Base-by-base conservation (phyloP, 2,888 invertebrate species). In the Ornithoptera priamus region DNA sequence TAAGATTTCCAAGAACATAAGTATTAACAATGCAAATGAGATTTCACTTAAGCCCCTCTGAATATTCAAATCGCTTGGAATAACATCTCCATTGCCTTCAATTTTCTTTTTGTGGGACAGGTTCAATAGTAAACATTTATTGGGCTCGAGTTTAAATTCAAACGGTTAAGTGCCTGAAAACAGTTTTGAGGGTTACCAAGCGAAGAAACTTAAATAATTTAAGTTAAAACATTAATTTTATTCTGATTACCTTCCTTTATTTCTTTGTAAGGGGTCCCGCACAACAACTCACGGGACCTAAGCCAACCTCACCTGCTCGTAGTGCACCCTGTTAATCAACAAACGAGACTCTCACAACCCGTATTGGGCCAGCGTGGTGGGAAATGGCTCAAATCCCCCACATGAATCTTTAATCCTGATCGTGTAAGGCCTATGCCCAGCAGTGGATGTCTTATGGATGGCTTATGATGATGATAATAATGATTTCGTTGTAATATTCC, bases 11-110 rank as follows among this genome's bases (percentile, higher is more conserved):
- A n/a, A 24, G 39, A 67, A 63, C 62, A 58, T 63, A 59, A 68
- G 50, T 59, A 63, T 58, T 68, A 63, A 57, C 68, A 68, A 63
- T 68, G 62, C 68, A 68, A 68, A 68, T 68, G 58, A 68, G 68
- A 50, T 68, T 63, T 63, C 24, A 57, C 62, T 68, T 68, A 63
- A 68, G 24, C 63, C 58, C 20, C 62, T 36, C 46, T 63, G 68
- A 68, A 68, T 68, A 68, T 68, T 68, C 63, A 68, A 63, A 59
- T 63, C 22, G 46, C 58, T 63, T 63, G 30, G 59, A 63, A 59
- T 63, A 68, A 63, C 67, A 67, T 62, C 53, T 67, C 60, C 61
- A 62, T 67, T 67, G 39, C 60, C 61, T 39, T 67, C 36, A 61
- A 61, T 67, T 67, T 61, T 66, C 59, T 46, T 59, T 66, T 50